phyloP scores from a whole-genome alignment of 1,140 invertebrate genomes.

The Radopholus similis region DNA sequence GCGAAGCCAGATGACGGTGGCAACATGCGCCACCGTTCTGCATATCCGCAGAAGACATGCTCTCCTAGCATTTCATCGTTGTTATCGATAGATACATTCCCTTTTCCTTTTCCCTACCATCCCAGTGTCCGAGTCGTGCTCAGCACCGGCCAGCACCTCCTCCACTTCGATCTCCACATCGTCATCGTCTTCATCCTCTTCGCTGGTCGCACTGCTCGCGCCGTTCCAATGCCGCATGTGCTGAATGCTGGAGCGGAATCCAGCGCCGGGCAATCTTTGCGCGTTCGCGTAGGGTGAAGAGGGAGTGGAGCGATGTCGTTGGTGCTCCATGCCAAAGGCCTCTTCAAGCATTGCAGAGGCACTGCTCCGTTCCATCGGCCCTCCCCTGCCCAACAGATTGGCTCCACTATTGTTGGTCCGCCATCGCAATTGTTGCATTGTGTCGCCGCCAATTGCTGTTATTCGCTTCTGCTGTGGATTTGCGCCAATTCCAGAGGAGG shows the following conservation, averaged over 20 bases:
- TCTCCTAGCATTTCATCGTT: conserved; percentile 25
- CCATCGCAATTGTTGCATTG: background rate
- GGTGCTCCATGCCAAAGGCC: background rate
- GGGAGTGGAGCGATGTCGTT: conserved; percentile 16
- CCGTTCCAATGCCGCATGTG: background rate
- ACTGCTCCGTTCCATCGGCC: background rate
- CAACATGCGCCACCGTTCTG: conserved; percentile 32
- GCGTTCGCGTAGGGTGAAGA: background rate
- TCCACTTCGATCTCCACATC: conserved; percentile 34
- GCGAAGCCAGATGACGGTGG: conserved; percentile 13
- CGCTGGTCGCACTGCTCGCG: background rate
- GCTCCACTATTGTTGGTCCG: too few species aligned
- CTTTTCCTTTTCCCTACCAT: conserved; percentile 23
- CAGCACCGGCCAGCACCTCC: conserved; percentile 25
- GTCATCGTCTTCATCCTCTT: conserved; percentile 16
- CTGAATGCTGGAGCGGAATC: conserved; percentile 15
- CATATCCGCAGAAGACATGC: conserved; percentile 47
- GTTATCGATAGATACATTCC: background rate
- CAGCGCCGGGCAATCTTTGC: background rate
- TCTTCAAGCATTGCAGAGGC: background rate
- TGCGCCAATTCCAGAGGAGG: background rate
- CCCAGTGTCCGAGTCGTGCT: conserved; percentile 43
- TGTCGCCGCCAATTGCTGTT: background rate
- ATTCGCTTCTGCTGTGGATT: background rate
- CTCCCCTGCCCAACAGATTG: too few species aligned